Evolutionary conservation across 2,113 vertebrate species (phyloP).

Genomic region (Halichoeres trimaculatus): DNA sequence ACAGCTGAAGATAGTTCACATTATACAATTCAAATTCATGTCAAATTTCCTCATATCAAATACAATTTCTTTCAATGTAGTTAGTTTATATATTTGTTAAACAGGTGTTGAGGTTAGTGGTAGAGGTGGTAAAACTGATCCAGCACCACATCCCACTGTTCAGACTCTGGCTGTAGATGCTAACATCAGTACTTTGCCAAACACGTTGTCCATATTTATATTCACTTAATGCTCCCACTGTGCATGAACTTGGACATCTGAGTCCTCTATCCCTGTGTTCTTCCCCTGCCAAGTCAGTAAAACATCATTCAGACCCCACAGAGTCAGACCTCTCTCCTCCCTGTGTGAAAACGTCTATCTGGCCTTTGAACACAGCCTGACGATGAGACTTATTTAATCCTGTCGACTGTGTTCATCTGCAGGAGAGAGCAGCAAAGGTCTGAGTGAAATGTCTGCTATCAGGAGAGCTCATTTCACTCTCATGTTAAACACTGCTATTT

Average conservation of each 20-base stretch:
- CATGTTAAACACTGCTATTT: constrained; percentile 53
- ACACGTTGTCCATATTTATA: too few relatives aligned
- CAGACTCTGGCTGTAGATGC: too few relatives aligned
- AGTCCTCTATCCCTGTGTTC: not conserved
- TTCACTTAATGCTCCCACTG: too few relatives aligned
- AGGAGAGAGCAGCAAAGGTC: constrained; percentile 31
- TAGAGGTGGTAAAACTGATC: too few relatives aligned
- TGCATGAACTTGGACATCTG: not conserved
- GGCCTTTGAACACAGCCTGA: constrained; percentile 54
- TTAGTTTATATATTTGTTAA: too few relatives aligned
- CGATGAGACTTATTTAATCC: constrained; percentile 50
- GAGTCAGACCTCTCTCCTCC: constrained; percentile 28
- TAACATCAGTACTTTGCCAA: too few relatives aligned
- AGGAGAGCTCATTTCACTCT: constrained; percentile 24
- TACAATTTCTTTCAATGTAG: too few relatives aligned
- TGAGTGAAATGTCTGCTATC: constrained; percentile 47
- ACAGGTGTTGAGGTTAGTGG: too few relatives aligned
- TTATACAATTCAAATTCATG: too few relatives aligned
- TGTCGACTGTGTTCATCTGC: constrained; percentile 30
- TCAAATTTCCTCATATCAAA: too few relatives aligned
- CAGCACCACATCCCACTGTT: too few relatives aligned
- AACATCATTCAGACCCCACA: constrained; percentile 19
- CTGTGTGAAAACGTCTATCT: constrained; percentile 29
- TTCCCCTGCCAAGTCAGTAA: not conserved
- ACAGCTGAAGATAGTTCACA: too few relatives aligned